These are phyloP conservation scores for Lissocephala sabroskyi DNA, from an alignment of 2,888 invertebrate species.

Conservation along the genomic window DNA sequence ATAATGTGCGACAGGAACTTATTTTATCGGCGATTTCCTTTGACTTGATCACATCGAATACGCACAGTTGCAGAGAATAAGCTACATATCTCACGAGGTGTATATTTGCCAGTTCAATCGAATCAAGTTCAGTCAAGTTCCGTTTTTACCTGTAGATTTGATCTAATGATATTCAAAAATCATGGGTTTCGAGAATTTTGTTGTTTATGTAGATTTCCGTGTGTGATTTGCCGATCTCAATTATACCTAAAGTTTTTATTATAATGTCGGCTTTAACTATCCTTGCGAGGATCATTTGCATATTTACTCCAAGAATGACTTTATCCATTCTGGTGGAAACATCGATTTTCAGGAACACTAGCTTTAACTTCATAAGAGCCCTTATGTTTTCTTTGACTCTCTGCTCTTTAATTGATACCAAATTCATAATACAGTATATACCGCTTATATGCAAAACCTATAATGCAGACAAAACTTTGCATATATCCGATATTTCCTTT, in stretches of 20 bases:
- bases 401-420: conserved; percentile 13
- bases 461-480: too few relatives aligned
- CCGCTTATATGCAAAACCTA: too few relatives aligned
- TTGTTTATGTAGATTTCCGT: conserved; percentile 7
- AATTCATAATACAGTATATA: too few relatives aligned
- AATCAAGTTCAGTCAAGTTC: conserved; percentile 5
- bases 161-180: conserved; percentile 9
- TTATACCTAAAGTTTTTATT: conserved; percentile 7
- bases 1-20: conserved; percentile 12
- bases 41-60: conserved; percentile 8
- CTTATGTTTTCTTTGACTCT: conserved; percentile 13
- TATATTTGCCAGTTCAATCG: conserved; percentile 6
- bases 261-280: conserved; percentile 1
- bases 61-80: conserved; percentile 12
- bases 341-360: conserved; percentile 17
- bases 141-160: conserved; percentile 11
- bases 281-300: conserved; percentile 2
- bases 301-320: conserved; percentile 7
- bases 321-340: conserved; percentile 11
- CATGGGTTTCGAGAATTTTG: conserved; percentile 5
- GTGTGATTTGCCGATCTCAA: conserved; percentile 1
- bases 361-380: conserved; percentile 13
- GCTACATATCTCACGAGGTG: conserved; percentile 10
- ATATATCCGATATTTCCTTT: too few relatives aligned
- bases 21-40: conserved; percentile 13